Percentiles rank a stretch among this genome's conserved stretches.
phyloP scores from a whole-genome alignment of 2,113 vertebrate species.

The Mungos mungo region DNA sequence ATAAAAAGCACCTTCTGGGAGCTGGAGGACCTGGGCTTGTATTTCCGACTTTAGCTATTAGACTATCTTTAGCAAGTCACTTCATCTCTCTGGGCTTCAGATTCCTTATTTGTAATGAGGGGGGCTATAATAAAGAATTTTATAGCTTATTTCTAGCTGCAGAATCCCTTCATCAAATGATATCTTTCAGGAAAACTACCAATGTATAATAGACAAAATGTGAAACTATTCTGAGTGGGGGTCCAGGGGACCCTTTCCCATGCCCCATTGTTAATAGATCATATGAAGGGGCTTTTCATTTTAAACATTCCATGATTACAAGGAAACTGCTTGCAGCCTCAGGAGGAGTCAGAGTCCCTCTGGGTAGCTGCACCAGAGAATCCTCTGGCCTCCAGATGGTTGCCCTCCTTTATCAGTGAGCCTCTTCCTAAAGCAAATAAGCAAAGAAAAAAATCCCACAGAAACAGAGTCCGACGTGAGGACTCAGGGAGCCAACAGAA shows the following conservation, averaged over 20 bases:
- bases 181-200: not conserved
- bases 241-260: not conserved
- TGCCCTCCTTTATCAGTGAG: constrained; percentile 55
- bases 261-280: not conserved
- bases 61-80: not conserved
- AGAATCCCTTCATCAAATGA: not conserved
- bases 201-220: not conserved
- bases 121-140: not conserved
- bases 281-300: not conserved
- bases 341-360: not conserved
- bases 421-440: constrained; percentile 74
- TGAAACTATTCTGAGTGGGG: not conserved
- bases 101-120: not conserved
- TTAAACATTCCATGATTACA: not conserved
- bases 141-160: not conserved
- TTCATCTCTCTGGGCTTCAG: not conserved
- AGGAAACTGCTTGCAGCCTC: not conserved
- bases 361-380: not conserved
- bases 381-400: not conserved
- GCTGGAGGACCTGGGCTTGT: too few species aligned
- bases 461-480: constrained; percentile 61
- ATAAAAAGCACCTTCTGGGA: not conserved
- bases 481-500: constrained; percentile 47
- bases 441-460: constrained; percentile 75
- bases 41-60: not conserved